Evolutionary conservation across 2,113 vertebrate species (phyloP), one percentile per base, ranked within the genome.

Genomic region (Argyrosomus japonicus): DNA sequence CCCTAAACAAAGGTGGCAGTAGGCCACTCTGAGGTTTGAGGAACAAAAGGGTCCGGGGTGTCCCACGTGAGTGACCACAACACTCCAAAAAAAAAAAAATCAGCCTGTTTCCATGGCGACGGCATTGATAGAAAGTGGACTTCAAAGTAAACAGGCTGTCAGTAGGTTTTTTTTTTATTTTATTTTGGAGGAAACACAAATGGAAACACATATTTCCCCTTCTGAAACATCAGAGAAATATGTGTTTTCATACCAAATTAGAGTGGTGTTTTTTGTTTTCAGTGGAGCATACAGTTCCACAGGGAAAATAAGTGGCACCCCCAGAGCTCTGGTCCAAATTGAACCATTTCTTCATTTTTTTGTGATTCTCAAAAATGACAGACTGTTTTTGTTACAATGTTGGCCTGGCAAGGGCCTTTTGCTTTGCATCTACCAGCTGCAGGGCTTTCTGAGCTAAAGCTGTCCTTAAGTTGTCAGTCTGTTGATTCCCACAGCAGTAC

Each of bases 1-100:
- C 86, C 50, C 54, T 48, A 45, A 86, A 91, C 81, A 91, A 91
- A 91, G 74, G 83, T 88, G 82, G 65, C 68, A 85, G 56, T 2
- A 25, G 87, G 64, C 77, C 61, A 74, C 68, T 86, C 60, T 67
- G 60, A 89, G 76, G 77, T 85, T 56, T 25, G 60, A 47, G 65
- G 71, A 76, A 90, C 82, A 91, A 91, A 92, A 86, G 81, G 48
- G 21, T 43, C 56, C 65, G 53, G 61, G 80, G 79, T 83, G 81
- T 75, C 86, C 78, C 79, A 61, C 32, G 48, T 63, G 68, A 88
- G 79, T 51, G 19, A 73, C 48, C 62, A 15, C 45, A 68, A 69
- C 53, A 36, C 45, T 8, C 27, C 53, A 47, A n/a, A n/a, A n/a
- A n/a, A n/a, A 29, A 10, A 13, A 57, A 73, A 77, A 67, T 71